These are phyloP conservation scores for Oryzias woworae DNA, from an alignment of 2,113 vertebrate genomes.

Conservation along the genomic window DNA sequence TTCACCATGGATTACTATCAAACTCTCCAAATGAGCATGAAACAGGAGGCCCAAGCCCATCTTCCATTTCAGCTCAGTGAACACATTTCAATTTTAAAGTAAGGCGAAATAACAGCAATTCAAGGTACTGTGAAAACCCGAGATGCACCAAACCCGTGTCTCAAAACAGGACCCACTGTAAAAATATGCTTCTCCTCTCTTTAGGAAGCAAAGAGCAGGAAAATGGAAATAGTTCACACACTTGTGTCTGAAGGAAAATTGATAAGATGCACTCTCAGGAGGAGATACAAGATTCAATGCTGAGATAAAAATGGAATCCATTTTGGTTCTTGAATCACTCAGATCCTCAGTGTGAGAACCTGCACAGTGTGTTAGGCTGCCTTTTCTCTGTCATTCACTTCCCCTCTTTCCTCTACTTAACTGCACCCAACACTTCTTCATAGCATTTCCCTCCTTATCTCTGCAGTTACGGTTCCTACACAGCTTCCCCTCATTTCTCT, in stretches of 20 bases:
- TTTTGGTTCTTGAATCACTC: conserved; percentile 70
- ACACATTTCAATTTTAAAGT: conserved; percentile 50
- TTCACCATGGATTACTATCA: conserved; percentile 62
- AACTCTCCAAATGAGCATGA: conserved; percentile 68
- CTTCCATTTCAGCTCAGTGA: conserved; percentile 41
- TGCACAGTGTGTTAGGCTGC: conserved; percentile 37
- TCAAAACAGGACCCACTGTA: conserved; percentile 51
- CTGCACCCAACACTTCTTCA: conserved; percentile 23
- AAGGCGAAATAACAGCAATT: conserved; percentile 53
- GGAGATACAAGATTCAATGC: conserved; percentile 56
- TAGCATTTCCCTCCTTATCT: conserved; percentile 41
- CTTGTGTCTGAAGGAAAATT: conserved; percentile 20
- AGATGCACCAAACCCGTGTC: conserved; percentile 46
- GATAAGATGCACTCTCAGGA: conserved; percentile 37
- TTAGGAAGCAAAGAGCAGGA: conserved; percentile 20
- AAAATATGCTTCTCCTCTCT: conserved; percentile 61
- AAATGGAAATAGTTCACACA: conserved; percentile 20
- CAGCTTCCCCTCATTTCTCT: conserved; percentile 23
- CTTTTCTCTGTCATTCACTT: conserved; percentile 51
- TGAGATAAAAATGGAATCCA: conserved; percentile 76
- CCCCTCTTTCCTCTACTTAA: conserved; percentile 29
- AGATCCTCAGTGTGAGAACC: conserved; percentile 51
- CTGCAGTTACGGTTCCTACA: conserved; percentile 62
- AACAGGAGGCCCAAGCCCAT: conserved; percentile 51
- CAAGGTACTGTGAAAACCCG: conserved; percentile 51